Evolutionary conservation across 2,888 invertebrate genomes (phyloP), one percentile per base, ranked within the genome.

Genomic region (Lithophane socia): DNA sequence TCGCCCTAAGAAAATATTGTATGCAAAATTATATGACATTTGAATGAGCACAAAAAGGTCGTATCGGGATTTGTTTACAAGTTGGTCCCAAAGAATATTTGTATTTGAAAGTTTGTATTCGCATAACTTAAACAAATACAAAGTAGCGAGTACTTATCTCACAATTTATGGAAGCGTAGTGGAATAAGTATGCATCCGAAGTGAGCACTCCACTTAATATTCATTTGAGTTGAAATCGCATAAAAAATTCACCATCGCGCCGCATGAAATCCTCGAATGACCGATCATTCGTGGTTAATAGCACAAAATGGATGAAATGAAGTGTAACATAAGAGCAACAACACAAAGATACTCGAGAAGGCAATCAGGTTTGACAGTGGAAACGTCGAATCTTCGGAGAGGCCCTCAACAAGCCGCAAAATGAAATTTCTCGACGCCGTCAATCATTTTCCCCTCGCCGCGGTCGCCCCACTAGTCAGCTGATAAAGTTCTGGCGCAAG

Each of bases 1-100:
- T 94, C 93, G 92, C 91, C 93, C 92, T 91, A 94, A 94, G 96
- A 94, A 96, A 96, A 96, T 96, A 96, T 96, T 96, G 96, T 96
- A 96, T 96, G 96, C 96, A 96, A 96, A 96, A 95, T 95, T 94
- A 95, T 96, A 96, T 96, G 96, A 96, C 96, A 95, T 95, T 95
- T 96, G 96, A 96, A 96, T 96, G 95, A 96, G 93, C 93, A 94
- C 92, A 94, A 95, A 94, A 91, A 94, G 92, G 92, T 94, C 92
- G 92, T 92, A 92, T 92, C 90, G 90, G 89, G 93, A 94, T 94
- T 94, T 95, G 94, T 94, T 93, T 93, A 93, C 92, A 90, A 87
- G 86, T 89, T 86, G 83, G 90, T 83, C 88, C 82, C 86, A 88
- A 91, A 88, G 91, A 89, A 91, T 91, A 90, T 89, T 89, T 88